phyloP scores from a whole-genome alignment of 2,888 invertebrate species.

The Tiliacea citrago region DNA sequence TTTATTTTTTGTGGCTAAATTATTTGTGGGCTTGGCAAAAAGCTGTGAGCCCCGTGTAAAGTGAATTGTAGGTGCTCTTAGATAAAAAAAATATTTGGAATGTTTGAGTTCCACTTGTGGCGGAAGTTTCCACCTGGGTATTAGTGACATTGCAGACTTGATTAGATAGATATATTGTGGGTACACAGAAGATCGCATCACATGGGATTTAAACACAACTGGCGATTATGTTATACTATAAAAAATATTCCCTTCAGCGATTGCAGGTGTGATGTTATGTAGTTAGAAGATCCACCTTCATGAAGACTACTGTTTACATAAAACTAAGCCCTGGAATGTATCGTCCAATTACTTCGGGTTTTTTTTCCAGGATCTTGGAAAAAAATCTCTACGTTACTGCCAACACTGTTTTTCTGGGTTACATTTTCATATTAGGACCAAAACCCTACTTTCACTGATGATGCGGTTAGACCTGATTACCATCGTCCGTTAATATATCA shows the following conservation, averaged over 20 bases:
- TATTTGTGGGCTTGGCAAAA: constrained; percentile 53
- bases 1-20: constrained; percentile 55
- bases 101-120: constrained; percentile 28
- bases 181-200: too few relatives aligned
- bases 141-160: background rate
- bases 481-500: background rate
- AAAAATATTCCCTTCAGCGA: too few relatives aligned
- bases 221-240: too few relatives aligned
- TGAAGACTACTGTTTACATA: too few relatives aligned
- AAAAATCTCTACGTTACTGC: too few relatives aligned
- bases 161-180: too few relatives aligned
- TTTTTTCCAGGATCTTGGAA: background rate
- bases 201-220: too few relatives aligned
- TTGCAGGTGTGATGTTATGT: too few relatives aligned
- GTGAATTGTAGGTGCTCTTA: constrained; percentile 47
- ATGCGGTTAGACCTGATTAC: background rate
- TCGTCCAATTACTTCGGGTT: too few relatives aligned
- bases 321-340: too few relatives aligned
- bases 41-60: constrained; percentile 28
- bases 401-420: background rate
- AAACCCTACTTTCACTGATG: background rate
- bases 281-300: too few relatives aligned
- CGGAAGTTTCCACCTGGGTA: constrained; percentile 4
- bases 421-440: background rate
- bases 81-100: constrained; percentile 20